Conservation (phyloP, 1,140 invertebrate genomes). For the Asbolus verrucosus region DNA sequence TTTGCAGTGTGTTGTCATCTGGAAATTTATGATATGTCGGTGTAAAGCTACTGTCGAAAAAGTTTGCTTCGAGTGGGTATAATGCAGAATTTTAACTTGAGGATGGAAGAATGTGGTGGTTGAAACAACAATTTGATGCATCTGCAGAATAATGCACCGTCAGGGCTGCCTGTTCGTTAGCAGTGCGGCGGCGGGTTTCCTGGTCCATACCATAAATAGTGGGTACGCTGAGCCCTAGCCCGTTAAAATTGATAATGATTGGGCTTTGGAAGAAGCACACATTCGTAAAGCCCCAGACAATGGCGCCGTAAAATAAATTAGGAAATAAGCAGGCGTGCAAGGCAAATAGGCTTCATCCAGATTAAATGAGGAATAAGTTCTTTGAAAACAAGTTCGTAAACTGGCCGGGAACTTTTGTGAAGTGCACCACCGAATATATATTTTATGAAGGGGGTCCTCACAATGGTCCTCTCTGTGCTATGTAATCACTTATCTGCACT, state of each 20-base stretch:
- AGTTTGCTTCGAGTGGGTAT: too few relatives aligned
- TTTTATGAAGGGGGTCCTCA: slow-evolving; percentile 39
- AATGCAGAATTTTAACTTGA: too few relatives aligned
- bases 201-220: slow-evolving; percentile 30
- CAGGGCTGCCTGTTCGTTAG: not conserved
- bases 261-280: slow-evolving; percentile 34
- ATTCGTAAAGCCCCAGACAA: slow-evolving; percentile 40
- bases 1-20: too few relatives aligned
- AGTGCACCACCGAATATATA: slow-evolving; percentile 31
- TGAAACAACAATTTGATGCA: slow-evolving; percentile 17
- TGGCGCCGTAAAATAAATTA: slow-evolving; percentile 49
- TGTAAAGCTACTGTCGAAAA: too few relatives aligned
- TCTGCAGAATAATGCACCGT: slow-evolving; percentile 28
- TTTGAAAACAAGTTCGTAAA: slow-evolving; percentile 51
- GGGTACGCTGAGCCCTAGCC: slow-evolving; percentile 16
- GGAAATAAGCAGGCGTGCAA: slow-evolving; percentile 45
- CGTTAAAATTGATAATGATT: slow-evolving; percentile 36
- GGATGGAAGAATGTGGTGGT: slow-evolving; percentile 24
- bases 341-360: slow-evolving; percentile 50
- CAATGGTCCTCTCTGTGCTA: slow-evolving; percentile 41
- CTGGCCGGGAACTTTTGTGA: slow-evolving; percentile 49
- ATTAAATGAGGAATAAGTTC: slow-evolving; percentile 51
- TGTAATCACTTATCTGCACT: slow-evolving; percentile 43
- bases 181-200: slow-evolving; percentile 12
- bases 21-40: too few relatives aligned